These are phyloP conservation scores for Coregonus sp. DNA, from an alignment of 2,797 vertebrate genomes.

Conservation along the genomic window DNA sequence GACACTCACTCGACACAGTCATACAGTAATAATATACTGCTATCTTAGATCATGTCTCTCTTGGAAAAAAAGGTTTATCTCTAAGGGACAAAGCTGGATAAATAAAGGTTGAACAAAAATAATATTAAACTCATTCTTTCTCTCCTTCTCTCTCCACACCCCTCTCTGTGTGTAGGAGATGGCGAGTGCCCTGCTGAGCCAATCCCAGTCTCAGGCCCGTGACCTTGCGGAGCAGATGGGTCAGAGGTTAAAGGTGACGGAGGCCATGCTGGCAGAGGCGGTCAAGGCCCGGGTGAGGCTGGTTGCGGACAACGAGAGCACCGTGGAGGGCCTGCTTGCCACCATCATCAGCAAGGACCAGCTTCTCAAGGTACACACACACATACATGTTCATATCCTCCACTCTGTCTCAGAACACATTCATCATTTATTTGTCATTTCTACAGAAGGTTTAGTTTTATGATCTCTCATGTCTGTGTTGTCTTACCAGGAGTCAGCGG, in stretches of 20 bases:
- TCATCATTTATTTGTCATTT: too few relatives aligned
- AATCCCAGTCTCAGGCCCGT: slow-evolving; percentile 67
- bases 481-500: slow-evolving; percentile 70
- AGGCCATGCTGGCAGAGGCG: slow-evolving; percentile 76
- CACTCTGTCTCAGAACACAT: too few relatives aligned
- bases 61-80: background rate
- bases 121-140: too few relatives aligned
- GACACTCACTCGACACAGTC: too few relatives aligned
- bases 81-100: background rate
- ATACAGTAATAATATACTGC: too few relatives aligned
- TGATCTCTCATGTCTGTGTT: too few relatives aligned
- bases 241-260: slow-evolving; percentile 79
- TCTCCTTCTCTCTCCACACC: background rate
- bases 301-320: slow-evolving; percentile 75
- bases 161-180: slow-evolving; percentile 65
- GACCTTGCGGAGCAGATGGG: slow-evolving; percentile 78
- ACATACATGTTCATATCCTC: background rate
- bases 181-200: slow-evolving; percentile 66
- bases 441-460: too few relatives aligned
- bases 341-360: slow-evolving; percentile 81
- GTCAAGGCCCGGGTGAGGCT: slow-evolving; percentile 77
- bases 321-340: slow-evolving; percentile 76
- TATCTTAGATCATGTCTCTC: background rate
- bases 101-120: background rate
- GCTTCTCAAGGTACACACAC: slow-evolving; percentile 68